Base-by-base conservation (phyloP, 2,888 invertebrate genomes). In the Ochropacha duplaris region DNA sequence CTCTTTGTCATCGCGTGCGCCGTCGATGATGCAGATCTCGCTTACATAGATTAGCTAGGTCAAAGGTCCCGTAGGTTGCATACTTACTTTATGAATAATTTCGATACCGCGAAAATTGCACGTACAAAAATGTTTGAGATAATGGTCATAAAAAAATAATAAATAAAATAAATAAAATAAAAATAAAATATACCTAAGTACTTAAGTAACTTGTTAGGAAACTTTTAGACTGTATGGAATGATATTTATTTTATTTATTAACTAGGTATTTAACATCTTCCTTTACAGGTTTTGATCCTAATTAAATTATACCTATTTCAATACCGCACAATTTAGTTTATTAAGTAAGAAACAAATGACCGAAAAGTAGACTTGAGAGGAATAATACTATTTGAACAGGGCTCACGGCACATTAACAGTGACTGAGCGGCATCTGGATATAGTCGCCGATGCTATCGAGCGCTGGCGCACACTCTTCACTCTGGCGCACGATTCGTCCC, bases 391-490 rank as follows among this genome's bases (percentile, higher is more conserved):
- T 59, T 60, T 34, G 57, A 62, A 58, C 61, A 59, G 58, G 58
- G 58, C 57, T 68, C 64, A 62, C 66, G 74, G 70, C 62, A 70
- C 73, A 72, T 75, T 74, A 70, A 62, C 69, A 71, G 65, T 69
- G 74, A 61, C 68, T 31, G 5, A 67, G 57, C 68, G 70, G 72
- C 76, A 74, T 85, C 86, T 86, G 85, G 83, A 81, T 83, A 81
- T 78, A 79, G 83, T 81, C 78, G 69, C 68, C 63, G 83, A 81
- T 84, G 70, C 62, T 78, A 84, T 84, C 83, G 63, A 59, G 56
- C 57, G 31, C 56, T 65, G 60, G 64, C 71, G 28, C 31, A 22
- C 44, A 44, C 44, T 22, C 31, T 34, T 59, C 62, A 61, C 57
- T 56, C 62, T 62, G 63, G 70, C 68, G 66, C 66, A 69, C 74